A percentile compares a stretch with the other conserved stretches of the same genome.
phyloP scores from a whole-genome alignment of 2,113 vertebrate species.

The Nestor notabilis region DNA sequence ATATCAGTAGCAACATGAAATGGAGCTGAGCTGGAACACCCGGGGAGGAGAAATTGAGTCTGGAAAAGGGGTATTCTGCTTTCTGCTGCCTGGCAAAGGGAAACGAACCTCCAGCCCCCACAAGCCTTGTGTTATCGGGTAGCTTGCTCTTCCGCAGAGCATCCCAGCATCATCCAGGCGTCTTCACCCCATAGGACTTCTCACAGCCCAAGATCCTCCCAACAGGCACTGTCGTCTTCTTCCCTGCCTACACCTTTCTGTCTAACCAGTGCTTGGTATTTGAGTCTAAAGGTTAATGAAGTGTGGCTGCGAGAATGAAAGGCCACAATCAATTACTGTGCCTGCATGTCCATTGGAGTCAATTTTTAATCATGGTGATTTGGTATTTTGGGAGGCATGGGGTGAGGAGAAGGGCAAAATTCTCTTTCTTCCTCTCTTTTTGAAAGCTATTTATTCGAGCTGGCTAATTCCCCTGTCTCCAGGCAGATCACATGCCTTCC shows the following conservation, averaged over 20 bases:
- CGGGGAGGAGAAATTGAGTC: not conserved
- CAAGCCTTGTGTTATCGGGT: rapidly evolving
- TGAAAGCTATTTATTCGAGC: not conserved
- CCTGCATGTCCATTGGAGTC: constrained; percentile 72
- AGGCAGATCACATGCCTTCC: not conserved
- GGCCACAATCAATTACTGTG: constrained; percentile 79
- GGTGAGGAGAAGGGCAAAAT: constrained; percentile 45
- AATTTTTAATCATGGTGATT: constrained; percentile 79
- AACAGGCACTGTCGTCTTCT: not conserved
- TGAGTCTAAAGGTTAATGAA: constrained; percentile 88
- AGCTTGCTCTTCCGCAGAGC: not conserved
- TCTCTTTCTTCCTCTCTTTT: constrained; percentile 41
- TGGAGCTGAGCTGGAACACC: not conserved
- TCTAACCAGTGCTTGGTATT: constrained; percentile 78
- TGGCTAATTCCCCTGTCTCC: constrained; percentile 17
- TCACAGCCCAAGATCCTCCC: constrained; percentile 10
- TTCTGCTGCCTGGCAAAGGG: not conserved
- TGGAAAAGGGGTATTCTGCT: not conserved
- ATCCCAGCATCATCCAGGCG: not conserved
- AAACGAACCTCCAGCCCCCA: not conserved
- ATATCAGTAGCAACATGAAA: not conserved
- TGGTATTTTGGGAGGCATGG: constrained; percentile 65
- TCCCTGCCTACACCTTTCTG: constrained; percentile 48
- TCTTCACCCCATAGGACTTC: not conserved
- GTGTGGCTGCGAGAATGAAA: constrained; percentile 80